Base-by-base conservation (phyloP, 2,797 vertebrate genomes). In the Danionella dracula region DNA sequence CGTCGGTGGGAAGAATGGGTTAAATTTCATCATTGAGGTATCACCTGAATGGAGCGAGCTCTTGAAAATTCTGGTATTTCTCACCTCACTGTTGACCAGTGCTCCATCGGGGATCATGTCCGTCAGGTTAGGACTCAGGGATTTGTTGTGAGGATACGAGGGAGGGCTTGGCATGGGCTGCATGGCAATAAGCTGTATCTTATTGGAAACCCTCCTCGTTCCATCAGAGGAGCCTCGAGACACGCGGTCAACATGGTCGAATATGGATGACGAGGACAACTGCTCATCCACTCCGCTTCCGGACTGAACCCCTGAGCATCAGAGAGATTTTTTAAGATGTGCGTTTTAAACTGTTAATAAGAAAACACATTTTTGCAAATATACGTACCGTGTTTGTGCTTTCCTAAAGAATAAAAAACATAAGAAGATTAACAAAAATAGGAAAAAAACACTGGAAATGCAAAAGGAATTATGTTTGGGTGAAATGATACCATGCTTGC, bases 111-210 rank as follows among this genome's bases (percentile, higher is more conserved):
- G 80, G 9, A 90, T 90, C 49, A 90, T 90, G 74, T 96, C 93
- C 0, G 90, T 89, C 71, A 93, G 84, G 5, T 88, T 81, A 0
- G 93, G 89, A 66, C 91, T 93, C 4, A 65, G 79, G 5, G 68
- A 50, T 31, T 84, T 84, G 1, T 78, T 66, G 0, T 79, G 73
- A n/a, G 70, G 38, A 35, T 91, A 90, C 1, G 78, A 44, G 0
- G 92, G 89, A 0, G 92, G 92, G 0, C 92, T 90, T 0, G 93
- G 88, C 16, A 96, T 93, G 0, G 96, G 96, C 60, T 96, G 95
- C 95, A 97, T 96, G 75, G 96, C 96, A 0, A 99, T 98, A 49
- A 98, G 86, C 83, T 98, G 95, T 76, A 98, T 94, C 83, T 96
- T 99, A 83, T 91, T 96, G 9, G 91, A 91, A 21, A 93, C 88